These are phyloP conservation scores for Notospermus geniculatus DNA, from an alignment of 1,140 invertebrate species.

Conservation along the genomic window DNA sequence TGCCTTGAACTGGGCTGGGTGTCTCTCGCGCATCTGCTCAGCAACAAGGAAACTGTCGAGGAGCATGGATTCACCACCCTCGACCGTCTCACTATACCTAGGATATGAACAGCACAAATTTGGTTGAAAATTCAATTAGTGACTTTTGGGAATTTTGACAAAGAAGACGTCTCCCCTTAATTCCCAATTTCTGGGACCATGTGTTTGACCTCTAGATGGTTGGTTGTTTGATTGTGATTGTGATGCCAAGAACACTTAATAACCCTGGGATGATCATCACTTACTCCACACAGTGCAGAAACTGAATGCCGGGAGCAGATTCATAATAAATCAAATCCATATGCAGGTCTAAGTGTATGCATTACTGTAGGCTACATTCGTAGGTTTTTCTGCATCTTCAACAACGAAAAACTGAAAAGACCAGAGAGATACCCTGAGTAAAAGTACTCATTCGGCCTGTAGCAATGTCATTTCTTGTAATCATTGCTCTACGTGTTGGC, in stretches of 20 bases:
- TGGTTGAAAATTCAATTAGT: too few relatives aligned
- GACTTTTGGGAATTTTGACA: too few relatives aligned
- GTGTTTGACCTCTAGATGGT: too few relatives aligned
- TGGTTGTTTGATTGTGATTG: too few relatives aligned
- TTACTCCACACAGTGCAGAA: constrained; percentile 48
- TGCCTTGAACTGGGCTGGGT: constrained; percentile 35
- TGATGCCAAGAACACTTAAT: too few relatives aligned
- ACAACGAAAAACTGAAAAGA: constrained; percentile 31
- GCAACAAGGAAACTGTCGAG: constrained; percentile 44
- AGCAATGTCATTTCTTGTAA: too few relatives aligned
- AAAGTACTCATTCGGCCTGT: too few relatives aligned
- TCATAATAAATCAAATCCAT: constrained; percentile 53
- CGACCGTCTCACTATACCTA: constrained; percentile 45
- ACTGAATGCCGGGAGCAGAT: constrained; percentile 49
- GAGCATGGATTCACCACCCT: constrained; percentile 44
- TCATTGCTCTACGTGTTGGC: too few relatives aligned
- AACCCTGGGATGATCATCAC: not conserved
- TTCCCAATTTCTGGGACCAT: too few relatives aligned
- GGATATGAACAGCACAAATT: too few relatives aligned
- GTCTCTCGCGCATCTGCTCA: constrained; percentile 34
- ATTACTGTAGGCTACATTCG: constrained; percentile 49
- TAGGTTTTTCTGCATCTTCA: constrained; percentile 31
- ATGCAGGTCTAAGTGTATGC: constrained; percentile 40
- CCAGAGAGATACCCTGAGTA: not conserved
- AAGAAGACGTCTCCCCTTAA: too few relatives aligned